These are phyloP conservation scores for Molothrus aeneus DNA, from an alignment of 2,797 vertebrate genomes.

Conservation along the genomic window DNA sequence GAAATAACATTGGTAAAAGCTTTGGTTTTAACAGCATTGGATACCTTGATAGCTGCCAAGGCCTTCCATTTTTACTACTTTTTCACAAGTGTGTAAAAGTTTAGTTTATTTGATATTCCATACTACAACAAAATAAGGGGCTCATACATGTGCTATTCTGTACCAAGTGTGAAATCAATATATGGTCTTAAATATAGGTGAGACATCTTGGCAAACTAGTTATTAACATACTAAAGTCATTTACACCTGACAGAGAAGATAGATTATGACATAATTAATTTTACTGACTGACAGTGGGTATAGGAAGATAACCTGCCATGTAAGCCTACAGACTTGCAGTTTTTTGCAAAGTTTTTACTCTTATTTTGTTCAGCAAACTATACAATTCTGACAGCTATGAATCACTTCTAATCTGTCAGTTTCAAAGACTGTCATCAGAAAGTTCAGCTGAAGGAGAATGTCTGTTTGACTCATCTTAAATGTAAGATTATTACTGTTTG, in stretches of 20 bases:
- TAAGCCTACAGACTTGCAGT: slow-evolving; percentile 69
- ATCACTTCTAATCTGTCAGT: slow-evolving; percentile 74
- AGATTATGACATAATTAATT: slow-evolving; percentile 87
- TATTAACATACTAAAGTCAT: slow-evolving; percentile 86
- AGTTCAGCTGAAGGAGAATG: slow-evolving; percentile 72
- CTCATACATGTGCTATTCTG: slow-evolving; percentile 72
- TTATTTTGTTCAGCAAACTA: slow-evolving; percentile 59
- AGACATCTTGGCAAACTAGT: slow-evolving; percentile 85
- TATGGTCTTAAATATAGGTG: slow-evolving; percentile 79
- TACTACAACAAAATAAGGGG: slow-evolving; percentile 42
- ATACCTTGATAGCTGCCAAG: slow-evolving; percentile 1
- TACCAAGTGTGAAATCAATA: slow-evolving; percentile 85
- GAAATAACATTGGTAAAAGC: neutral
- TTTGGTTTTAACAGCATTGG: neutral
- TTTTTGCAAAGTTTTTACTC: slow-evolving; percentile 65
- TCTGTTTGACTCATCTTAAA: slow-evolving; percentile 67
- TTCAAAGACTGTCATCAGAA: slow-evolving; percentile 74
- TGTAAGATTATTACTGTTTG: slow-evolving; percentile 66
- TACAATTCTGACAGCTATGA: slow-evolving; percentile 65
- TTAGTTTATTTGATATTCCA: slow-evolving; percentile 42
- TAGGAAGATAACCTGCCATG: slow-evolving; percentile 80
- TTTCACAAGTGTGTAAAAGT: slow-evolving; percentile 8
- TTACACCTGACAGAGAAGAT: slow-evolving; percentile 86
- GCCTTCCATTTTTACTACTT: slow-evolving; percentile 15
- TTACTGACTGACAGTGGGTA: slow-evolving; percentile 80